Conservation (phyloP, 2,113 vertebrate species). For the Vanacampus margaritifer region DNA sequence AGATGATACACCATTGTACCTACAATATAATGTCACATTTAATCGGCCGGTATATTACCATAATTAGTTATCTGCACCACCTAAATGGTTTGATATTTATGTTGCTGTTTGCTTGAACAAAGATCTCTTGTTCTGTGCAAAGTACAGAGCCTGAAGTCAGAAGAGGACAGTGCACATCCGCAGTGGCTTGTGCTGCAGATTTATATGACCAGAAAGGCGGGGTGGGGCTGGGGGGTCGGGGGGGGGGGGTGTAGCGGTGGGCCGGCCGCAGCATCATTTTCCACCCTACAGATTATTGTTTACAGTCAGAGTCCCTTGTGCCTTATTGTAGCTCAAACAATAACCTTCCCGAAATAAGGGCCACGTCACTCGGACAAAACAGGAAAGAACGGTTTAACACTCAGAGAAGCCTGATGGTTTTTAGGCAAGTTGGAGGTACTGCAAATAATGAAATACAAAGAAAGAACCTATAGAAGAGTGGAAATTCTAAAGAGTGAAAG, state of each 20-base stretch:
- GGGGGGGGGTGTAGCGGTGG: conserved; percentile 12
- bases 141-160: conserved; percentile 51
- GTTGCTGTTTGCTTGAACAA: background rate
- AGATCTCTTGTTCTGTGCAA: conserved; percentile 30
- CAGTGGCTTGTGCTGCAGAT: conserved; percentile 62
- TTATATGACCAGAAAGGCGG: conserved; percentile 33
- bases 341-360: conserved; percentile 27
- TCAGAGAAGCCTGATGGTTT: background rate
- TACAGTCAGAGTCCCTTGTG: conserved; percentile 11
- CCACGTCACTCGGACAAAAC: background rate
- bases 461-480: background rate
- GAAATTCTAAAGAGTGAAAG: background rate
- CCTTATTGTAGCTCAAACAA: conserved; percentile 6
- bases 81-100: background rate
- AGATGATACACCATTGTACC: too few species aligned
- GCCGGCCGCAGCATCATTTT: conserved; percentile 24
- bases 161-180: conserved; percentile 46
- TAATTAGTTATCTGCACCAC: background rate
- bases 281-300: conserved; percentile 16
- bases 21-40: background rate
- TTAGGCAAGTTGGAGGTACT: background rate
- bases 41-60: background rate
- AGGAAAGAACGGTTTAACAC: background rate
- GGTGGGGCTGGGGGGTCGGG: background rate
- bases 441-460: background rate